phyloP scores from a whole-genome alignment of 1,140 invertebrate genomes.

The Reticulitermes speratus region DNA sequence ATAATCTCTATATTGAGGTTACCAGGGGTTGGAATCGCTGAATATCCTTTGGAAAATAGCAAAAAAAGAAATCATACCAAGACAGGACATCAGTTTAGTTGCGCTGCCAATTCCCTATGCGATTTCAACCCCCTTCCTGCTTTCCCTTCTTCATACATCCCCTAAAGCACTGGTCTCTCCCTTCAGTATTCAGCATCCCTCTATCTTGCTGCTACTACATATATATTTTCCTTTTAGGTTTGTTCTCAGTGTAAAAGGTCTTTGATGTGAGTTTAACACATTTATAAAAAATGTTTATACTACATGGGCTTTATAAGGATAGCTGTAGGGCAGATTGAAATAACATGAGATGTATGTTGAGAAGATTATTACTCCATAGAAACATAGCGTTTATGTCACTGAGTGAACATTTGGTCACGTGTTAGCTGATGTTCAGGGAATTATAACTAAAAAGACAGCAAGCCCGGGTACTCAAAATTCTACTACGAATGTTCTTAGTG shows the following conservation, averaged over 20 bases:
- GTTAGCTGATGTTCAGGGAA: neutral
- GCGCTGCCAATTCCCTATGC: neutral
- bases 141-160: neutral
- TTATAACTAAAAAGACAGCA: neutral
- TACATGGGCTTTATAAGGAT: neutral
- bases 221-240: conserved; percentile 2
- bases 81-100: conserved; percentile 6
- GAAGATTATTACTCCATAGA: neutral
- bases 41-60: conserved; percentile 17
- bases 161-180: neutral
- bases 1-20: conserved; percentile 19
- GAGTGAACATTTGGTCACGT: neutral
- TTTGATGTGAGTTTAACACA: neutral
- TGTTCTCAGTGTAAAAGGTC: conserved; percentile 5
- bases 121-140: conserved; percentile 5
- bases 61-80: neutral
- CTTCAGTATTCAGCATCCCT: neutral
- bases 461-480: neutral
- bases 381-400: neutral
- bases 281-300: conserved; percentile 9
- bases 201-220: neutral
- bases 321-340: neutral
- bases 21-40: neutral
- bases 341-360: neutral
- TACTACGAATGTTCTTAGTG: no score